phyloP scores from a whole-genome alignment of 2,888 invertebrate genomes.

The Cheilosia grossa region DNA sequence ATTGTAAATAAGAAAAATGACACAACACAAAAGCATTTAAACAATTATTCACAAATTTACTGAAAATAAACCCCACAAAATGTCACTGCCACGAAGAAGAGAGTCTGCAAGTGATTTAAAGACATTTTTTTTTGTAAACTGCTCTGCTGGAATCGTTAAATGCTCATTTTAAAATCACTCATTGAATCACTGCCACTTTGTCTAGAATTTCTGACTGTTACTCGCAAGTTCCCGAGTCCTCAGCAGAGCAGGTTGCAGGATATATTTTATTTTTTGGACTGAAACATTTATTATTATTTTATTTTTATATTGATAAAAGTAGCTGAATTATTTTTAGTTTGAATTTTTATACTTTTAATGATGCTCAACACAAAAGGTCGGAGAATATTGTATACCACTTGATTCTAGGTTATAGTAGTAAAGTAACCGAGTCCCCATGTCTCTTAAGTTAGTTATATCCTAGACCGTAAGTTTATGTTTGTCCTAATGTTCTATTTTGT shows the following conservation, averaged over 20 bases:
- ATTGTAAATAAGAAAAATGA: conserved; percentile 62
- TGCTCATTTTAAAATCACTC: not conserved
- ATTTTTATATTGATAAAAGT: conserved; percentile 32
- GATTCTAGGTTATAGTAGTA: conserved; percentile 20
- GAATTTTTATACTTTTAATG: conserved; percentile 24
- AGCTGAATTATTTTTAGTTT: conserved; percentile 29
- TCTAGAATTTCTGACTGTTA: no score
- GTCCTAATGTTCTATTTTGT: conserved; percentile 15
- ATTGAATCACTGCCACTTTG: conserved; percentile 2
- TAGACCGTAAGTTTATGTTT: conserved; percentile 36
- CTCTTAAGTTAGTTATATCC: not conserved
- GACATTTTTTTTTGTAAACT: conserved; percentile 15
- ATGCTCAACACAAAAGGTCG: conserved; percentile 27
- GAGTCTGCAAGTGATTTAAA: not conserved
- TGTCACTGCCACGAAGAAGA: conserved; percentile 61
- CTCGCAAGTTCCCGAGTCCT: not conserved
- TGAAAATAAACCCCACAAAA: conserved; percentile 39
- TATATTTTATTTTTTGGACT: conserved; percentile 47
- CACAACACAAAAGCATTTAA: conserved; percentile 49
- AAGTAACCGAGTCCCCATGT: conserved; percentile 1
- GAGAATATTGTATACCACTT: not conserved
- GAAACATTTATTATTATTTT: conserved; percentile 8
- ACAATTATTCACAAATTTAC: conserved; percentile 53
- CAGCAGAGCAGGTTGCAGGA: conserved; percentile 3
- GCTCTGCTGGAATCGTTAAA: not conserved